Percentiles rank a stretch among this genome's conserved stretches.
These are phyloP conservation scores for Monoplex corrugatus DNA, from an alignment of 2,888 invertebrate species.

Conservation along the genomic window DNA sequence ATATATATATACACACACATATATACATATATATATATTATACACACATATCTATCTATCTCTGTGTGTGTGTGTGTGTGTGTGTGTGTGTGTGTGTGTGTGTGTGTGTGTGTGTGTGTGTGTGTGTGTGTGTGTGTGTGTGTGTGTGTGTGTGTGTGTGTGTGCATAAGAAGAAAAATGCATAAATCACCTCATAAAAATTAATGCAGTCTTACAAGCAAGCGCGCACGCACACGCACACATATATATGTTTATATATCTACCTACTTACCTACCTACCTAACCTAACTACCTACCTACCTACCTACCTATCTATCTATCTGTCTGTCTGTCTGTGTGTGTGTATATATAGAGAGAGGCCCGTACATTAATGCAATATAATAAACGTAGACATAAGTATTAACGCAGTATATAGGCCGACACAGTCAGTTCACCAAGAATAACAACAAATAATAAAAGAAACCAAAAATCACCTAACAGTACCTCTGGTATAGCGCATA, in stretches of 20 bases:
- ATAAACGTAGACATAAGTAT: too few species aligned
- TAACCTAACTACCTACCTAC: background rate
- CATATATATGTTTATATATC: background rate
- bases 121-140: slow-evolving; percentile 37
- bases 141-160: slow-evolving; percentile 27
- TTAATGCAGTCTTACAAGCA: background rate
- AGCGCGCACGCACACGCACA: background rate
- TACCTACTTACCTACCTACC: background rate
- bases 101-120: slow-evolving; percentile 30
- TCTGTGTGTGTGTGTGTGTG: background rate
- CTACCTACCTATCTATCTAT: background rate
- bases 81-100: slow-evolving; percentile 28
- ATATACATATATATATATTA: background rate
- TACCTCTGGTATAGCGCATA: too few species aligned
- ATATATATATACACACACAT: background rate
- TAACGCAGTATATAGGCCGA: background rate
- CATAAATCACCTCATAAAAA: background rate
- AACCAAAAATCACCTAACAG: background rate
- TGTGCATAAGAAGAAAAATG: background rate
- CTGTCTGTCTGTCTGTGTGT: too few species aligned
- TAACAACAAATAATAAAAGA: too few species aligned
- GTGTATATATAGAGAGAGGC: too few species aligned
- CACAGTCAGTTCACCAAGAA: too few species aligned
- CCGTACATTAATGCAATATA: too few species aligned
- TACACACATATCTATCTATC: background rate